Base-by-base conservation (phyloP, 2,113 vertebrate genomes). In the Dipodomys spectabilis region DNA sequence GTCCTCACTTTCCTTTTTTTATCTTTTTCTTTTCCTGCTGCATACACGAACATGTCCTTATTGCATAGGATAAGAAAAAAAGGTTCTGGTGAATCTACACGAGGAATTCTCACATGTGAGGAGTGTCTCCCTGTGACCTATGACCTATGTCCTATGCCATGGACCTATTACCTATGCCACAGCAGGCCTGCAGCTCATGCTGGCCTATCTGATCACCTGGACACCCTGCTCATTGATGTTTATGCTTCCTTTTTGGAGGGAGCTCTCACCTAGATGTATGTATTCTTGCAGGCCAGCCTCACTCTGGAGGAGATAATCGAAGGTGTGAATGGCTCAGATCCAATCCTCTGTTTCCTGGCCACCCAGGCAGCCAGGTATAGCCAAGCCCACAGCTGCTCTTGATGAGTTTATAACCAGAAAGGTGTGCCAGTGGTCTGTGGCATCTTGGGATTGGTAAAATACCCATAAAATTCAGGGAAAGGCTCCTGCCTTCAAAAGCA, bases 281-380 rank as follows among this genome's bases (percentile, higher is more conserved):
- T 84, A 91, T 96, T 72, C 6, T 94, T 78, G 8, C 90, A 99
- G 99, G 25, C 73, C 23, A 86, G 57, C n/a, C 96, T 90, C 22
- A 98, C 91, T 95, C 97, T 95, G 96, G 94, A 98, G 85, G 98
- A 99, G n/a, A 99, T 99, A 0, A 87, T 98, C 23, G 44, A 94
- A 82, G 98, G 97, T 0, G 95, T 99, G 73, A 98, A 98, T 57
- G 97, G 98, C 6, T 97, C 97, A 1, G 82, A 98, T 86, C 91
- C 86, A 0, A 92, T 97, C 45, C 68, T 98, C 6, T 98, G 98
- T 94, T 97, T 98, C 64, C 94, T 97, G 65, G 99, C 99, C 1
- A 98, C 99, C 9, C 98, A 99, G 95, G 98, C 98, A n/a, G 94
- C 98, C 97, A 99, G 99, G 99, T 99, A 98, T 0, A 3, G 0